Conservation (phyloP, 1,140 invertebrate genomes). For the Meteorus sp. region DNA sequence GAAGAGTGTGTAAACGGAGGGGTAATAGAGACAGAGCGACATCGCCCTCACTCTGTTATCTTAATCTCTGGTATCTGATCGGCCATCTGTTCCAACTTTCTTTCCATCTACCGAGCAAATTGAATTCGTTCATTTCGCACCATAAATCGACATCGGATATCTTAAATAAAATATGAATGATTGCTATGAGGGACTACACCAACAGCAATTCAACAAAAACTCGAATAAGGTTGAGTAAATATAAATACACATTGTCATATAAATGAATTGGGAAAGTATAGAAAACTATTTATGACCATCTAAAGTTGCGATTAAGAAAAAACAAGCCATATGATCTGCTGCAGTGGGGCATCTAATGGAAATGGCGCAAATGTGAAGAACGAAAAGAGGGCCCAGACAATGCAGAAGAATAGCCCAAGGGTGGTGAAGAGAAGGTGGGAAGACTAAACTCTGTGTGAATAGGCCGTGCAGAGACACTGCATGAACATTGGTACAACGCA, state of each 20-base stretch:
- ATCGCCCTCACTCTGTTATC: constrained; percentile 36
- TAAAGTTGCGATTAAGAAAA: too few species aligned
- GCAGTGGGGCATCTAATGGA: too few species aligned
- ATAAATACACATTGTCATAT: constrained; percentile 1
- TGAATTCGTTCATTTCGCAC: constrained; percentile 27
- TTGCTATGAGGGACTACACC: constrained; percentile 17
- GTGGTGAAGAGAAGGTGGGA: too few species aligned
- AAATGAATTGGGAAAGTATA: constrained; percentile 3
- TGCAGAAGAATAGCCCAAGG: constrained; percentile 50
- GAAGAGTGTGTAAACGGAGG: too few species aligned
- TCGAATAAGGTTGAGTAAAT: background rate
- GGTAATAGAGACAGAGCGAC: constrained; percentile 3
- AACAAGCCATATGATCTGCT: too few species aligned
- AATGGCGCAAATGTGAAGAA: too few species aligned
- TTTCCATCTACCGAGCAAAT: constrained; percentile 20
- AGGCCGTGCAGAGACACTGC: constrained; percentile 57
- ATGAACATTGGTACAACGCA: constrained; percentile 46
- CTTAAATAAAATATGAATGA: constrained; percentile 25
- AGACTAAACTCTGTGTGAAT: too few species aligned
- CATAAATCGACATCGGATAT: constrained; percentile 23
- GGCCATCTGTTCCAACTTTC: constrained; percentile 56
- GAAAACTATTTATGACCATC: too few species aligned
- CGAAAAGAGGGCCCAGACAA: constrained; percentile 45
- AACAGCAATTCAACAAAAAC: background rate
- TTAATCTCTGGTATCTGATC: constrained; percentile 60